These are phyloP conservation scores for Strigamia transsilvanica DNA, from an alignment of 2,888 invertebrate genomes.

Conservation along the genomic window DNA sequence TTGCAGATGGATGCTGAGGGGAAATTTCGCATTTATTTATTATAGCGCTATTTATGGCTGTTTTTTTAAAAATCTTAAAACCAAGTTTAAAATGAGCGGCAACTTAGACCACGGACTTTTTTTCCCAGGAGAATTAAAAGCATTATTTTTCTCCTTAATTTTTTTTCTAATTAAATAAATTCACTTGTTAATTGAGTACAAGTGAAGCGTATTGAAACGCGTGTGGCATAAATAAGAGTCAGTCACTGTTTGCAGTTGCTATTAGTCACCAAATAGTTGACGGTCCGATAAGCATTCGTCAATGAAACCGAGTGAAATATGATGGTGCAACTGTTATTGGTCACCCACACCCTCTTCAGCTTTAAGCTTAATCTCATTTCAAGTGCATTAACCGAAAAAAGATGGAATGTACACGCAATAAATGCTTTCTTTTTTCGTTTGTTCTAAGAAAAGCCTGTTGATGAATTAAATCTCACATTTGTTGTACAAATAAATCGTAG, in stretches of 20 bases:
- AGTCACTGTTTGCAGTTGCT: neutral
- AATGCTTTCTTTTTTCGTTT: neutral
- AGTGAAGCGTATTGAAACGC: conserved; percentile 33
- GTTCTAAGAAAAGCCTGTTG: neutral
- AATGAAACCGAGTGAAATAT: conserved; percentile 35
- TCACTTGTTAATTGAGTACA: conserved; percentile 7
- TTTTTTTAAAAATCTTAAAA: conserved; percentile 14
- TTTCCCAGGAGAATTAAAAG: too few species aligned
- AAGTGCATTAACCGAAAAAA: neutral
- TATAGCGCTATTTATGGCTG: conserved; percentile 26
- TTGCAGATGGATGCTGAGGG: conserved; percentile 16
- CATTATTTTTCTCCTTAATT: neutral
- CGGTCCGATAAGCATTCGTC: conserved; percentile 39
- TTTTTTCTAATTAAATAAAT: neutral
- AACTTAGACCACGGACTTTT: too few species aligned
- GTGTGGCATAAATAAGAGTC: conserved; percentile 36
- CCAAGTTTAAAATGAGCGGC: neutral
- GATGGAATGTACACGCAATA: neutral
- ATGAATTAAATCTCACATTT: neutral
- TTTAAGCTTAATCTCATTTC: conserved; percentile 1
- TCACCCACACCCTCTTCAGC: conserved; percentile 21
- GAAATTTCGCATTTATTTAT: conserved; percentile 38
- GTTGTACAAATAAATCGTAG: too few species aligned
- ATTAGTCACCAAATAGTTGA: conserved; percentile 34
- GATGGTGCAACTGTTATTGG: conserved; percentile 36